Evolutionary conservation across 1,140 invertebrate species (phyloP).

Genomic region (Apis florea): DNA sequence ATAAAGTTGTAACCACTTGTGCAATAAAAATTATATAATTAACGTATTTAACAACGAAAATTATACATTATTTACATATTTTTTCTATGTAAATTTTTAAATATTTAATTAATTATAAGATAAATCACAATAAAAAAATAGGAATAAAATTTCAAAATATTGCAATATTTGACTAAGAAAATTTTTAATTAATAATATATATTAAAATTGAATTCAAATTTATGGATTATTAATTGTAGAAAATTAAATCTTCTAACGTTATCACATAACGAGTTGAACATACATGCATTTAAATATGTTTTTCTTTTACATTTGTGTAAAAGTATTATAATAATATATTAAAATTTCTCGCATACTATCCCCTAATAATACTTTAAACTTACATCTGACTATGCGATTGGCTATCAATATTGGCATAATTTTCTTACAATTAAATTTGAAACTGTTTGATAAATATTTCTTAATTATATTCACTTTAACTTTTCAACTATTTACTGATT

Average conservation of each 20-base stretch:
- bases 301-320: constrained; percentile 8
- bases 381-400: constrained; percentile 32
- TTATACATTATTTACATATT: not conserved
- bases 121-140: not conserved
- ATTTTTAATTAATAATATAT: not conserved
- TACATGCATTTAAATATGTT: constrained; percentile 1
- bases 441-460: constrained; percentile 25
- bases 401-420: constrained; percentile 44
- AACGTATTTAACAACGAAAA: not conserved
- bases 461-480: constrained; percentile 16
- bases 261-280: constrained; percentile 21
- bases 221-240: constrained; percentile 5
- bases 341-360: not conserved
- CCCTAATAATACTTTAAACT: constrained; percentile 33
- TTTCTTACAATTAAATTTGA: constrained; percentile 33
- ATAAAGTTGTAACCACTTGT: constrained; percentile 27
- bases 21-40: constrained; percentile 12
- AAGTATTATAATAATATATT: constrained; percentile 13
- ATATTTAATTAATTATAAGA: not conserved
- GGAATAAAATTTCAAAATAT: not conserved
- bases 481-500: not conserved
- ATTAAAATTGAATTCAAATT: not conserved
- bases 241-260: constrained; percentile 25
- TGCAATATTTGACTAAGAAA: not conserved
- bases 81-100: not conserved